Percentiles rank a stretch among this genome's conserved stretches.
phyloP scores from a whole-genome alignment of 2,888 invertebrate genomes.

The Coronaproctus castanopsis region DNA sequence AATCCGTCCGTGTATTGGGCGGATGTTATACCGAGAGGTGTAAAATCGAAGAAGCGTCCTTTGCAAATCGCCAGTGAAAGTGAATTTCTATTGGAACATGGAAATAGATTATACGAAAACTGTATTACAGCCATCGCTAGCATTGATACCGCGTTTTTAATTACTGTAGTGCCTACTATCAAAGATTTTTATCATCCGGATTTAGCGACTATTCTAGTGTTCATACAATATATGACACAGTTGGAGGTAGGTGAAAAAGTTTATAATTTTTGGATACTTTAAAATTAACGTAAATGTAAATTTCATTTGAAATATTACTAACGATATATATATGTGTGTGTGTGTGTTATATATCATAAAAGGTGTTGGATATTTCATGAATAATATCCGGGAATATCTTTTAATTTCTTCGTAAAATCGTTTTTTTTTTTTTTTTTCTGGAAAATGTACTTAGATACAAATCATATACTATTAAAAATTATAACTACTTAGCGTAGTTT shows the following conservation, averaged over 20 bases:
- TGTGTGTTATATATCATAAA: too few species aligned
- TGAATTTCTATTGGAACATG: conserved; percentile 8
- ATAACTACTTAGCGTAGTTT: too few species aligned
- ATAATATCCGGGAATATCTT: too few species aligned
- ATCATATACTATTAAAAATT: too few species aligned
- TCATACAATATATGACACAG: conserved; percentile 69
- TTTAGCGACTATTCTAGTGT: conserved; percentile 51
- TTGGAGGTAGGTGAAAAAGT: conserved; percentile 47
- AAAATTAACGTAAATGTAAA: too few species aligned
- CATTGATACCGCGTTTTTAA: conserved; percentile 54
- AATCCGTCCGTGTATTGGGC: conserved; percentile 34
- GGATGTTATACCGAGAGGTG: background rate
- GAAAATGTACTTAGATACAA: too few species aligned
- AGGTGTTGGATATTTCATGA: too few species aligned
- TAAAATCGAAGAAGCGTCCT: background rate
- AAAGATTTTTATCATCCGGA: conserved; percentile 39
- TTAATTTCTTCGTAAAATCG: too few species aligned
- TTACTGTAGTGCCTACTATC: conserved; percentile 45
- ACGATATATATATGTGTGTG: too few species aligned
- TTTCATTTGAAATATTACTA: too few species aligned
- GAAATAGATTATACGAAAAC: conserved; percentile 26
- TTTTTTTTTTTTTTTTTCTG: too few species aligned
- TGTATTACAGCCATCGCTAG: conserved; percentile 61
- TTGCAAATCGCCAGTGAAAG: conserved; percentile 27
- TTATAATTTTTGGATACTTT: too few species aligned